Evolutionary conservation across 2,797 vertebrate species (phyloP).

Genomic region (Harpagifer antarcticus): DNA sequence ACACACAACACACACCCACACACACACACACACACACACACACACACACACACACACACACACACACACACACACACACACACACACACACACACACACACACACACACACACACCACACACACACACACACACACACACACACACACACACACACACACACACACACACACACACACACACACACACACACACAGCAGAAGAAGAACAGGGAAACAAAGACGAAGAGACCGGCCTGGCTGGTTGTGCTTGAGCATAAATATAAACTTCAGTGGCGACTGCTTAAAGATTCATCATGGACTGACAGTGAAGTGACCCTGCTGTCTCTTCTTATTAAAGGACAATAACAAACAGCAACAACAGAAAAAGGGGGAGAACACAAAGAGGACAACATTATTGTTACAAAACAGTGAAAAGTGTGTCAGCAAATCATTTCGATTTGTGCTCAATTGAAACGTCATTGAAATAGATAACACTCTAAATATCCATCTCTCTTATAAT

Average conservation of each 20-base stretch:
- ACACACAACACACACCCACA: conserved; percentile 1
- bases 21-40: background rate
- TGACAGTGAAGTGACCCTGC: conserved; percentile 35
- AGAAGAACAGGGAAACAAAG: too few relatives aligned
- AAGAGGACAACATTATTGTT: conserved; percentile 10
- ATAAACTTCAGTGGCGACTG: conserved; percentile 20
- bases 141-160: background rate
- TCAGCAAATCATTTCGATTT: conserved; percentile 45
- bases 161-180: background rate
- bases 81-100: background rate
- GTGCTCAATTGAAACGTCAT: conserved; percentile 30
- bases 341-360: conserved; percentile 24
- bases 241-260: conserved; percentile 23
- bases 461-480: conserved; percentile 36
- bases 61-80: background rate
- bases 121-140: background rate
- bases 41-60: background rate
- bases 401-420: conserved; percentile 47
- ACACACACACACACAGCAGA: background rate
- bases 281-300: conserved; percentile 35
- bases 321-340: conserved; percentile 28
- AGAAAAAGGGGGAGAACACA: background rate
- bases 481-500: conserved; percentile 35
- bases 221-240: too few relatives aligned
- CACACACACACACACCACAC: too few relatives aligned